A percentile compares a stretch with the other conserved stretches of the same genome.
Evolutionary conservation across 1,140 invertebrate species (phyloP).

Genomic region (Pachypsylla venusta): DNA sequence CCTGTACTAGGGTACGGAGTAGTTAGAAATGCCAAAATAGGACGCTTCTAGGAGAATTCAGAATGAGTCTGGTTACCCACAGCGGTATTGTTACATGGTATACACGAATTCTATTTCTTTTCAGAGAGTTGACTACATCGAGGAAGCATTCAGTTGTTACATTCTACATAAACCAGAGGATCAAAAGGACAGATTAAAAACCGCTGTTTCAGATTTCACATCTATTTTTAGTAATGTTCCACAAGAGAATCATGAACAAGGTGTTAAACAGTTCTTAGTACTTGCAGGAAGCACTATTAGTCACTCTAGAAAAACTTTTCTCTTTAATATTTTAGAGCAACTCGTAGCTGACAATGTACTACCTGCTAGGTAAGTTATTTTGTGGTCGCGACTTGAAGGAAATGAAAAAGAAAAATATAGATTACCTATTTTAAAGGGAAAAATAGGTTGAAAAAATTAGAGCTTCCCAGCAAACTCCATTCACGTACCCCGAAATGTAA

Average conservation of each 20-base stretch:
- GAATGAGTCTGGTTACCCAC: background rate
- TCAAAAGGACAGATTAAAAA: conserved; percentile 43
- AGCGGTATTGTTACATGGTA: background rate
- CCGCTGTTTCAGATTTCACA: conserved; percentile 14
- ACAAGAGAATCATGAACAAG: conserved; percentile 51
- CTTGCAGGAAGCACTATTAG: conserved; percentile 51
- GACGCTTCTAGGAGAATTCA: background rate
- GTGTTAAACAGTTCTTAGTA: conserved; percentile 50
- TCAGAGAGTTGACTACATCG: conserved; percentile 63
- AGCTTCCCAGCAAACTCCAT: too few relatives aligned
- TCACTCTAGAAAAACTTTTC: conserved; percentile 48
- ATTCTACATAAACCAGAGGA: conserved; percentile 52
- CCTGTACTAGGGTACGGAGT: too few relatives aligned
- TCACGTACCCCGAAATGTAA: too few relatives aligned
- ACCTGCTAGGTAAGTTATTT: conserved; percentile 43
- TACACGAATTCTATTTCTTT: conserved; percentile 22
- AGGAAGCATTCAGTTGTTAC: conserved; percentile 74
- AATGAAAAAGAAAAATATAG: too few relatives aligned
- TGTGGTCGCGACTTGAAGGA: too few relatives aligned
- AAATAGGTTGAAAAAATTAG: too few relatives aligned
- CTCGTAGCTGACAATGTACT: conserved; percentile 49
- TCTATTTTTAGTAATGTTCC: conserved; percentile 34
- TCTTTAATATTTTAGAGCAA: conserved; percentile 54
- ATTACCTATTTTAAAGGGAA: too few relatives aligned
- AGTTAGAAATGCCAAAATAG: too few relatives aligned